Evolutionary conservation across 2,113 vertebrate species (phyloP).

Genomic region (Pterophyllum scalare): DNA sequence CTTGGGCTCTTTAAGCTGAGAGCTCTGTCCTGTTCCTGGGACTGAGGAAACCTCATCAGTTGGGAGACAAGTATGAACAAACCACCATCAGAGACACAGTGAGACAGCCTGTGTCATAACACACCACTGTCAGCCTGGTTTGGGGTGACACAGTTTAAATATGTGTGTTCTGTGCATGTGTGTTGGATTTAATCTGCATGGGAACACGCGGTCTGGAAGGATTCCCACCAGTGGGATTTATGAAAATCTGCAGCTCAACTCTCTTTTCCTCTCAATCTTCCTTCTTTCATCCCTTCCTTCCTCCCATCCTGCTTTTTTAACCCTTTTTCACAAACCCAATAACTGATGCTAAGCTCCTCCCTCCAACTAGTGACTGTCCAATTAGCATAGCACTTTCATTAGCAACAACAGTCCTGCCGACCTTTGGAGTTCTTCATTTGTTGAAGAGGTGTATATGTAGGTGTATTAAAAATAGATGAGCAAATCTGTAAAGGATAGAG

Average conservation of each 20-base stretch:
- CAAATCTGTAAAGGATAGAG: not conserved
- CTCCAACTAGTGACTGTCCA: not conserved
- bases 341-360: not conserved
- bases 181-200: conserved; percentile 63
- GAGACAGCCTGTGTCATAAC: conserved; percentile 19
- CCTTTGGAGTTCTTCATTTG: not conserved
- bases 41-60: conserved; percentile 17
- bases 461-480: not conserved
- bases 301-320: conserved; percentile 1
- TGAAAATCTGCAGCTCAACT: conserved; percentile 64
- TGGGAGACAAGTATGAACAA: conserved; percentile 15
- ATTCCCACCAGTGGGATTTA: conserved; percentile 69
- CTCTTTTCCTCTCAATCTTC: conserved; percentile 39
- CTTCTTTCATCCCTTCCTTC: conserved; percentile 2
- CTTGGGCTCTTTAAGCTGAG: conserved; percentile 27
- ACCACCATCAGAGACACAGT: not conserved
- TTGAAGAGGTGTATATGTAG: not conserved
- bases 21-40: conserved; percentile 49
- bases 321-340: conserved; percentile 2
- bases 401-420: not conserved
- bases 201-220: conserved; percentile 66
- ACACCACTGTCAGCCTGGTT: not conserved
- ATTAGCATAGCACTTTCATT: not conserved
- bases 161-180: conserved; percentile 14
- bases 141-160: conserved; percentile 31